phyloP scores from a whole-genome alignment of 2,797 vertebrate genomes.

The Philypnodon macrostomus region DNA sequence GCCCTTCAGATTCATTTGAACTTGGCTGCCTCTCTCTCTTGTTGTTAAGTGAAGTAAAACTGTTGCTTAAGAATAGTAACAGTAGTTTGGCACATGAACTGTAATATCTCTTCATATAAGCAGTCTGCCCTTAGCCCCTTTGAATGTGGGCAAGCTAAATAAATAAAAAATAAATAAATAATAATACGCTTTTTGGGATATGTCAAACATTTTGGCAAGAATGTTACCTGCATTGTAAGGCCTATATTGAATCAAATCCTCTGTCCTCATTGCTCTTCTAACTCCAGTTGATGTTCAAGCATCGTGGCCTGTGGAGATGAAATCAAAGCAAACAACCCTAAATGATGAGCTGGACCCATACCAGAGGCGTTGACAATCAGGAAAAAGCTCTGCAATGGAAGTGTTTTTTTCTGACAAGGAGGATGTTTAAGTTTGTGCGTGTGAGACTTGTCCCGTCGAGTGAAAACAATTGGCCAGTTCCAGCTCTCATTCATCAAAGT shows the following conservation, averaged over 20 bases:
- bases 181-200: too few relatives aligned
- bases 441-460: constrained; percentile 62
- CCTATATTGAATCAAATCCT: too few relatives aligned
- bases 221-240: too few relatives aligned
- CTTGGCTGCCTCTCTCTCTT: constrained; percentile 12
- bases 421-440: constrained; percentile 65
- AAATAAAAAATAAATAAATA: too few relatives aligned
- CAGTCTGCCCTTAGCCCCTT: too few relatives aligned
- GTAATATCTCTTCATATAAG: too few relatives aligned
- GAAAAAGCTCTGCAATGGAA: constrained; percentile 24
- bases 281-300: too few relatives aligned
- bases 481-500: constrained; percentile 75
- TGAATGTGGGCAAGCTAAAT: too few relatives aligned
- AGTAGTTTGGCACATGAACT: too few relatives aligned
- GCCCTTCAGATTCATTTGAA: constrained; percentile 18
- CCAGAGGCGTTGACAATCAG: background rate
- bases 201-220: too few relatives aligned
- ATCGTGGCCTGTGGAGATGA: constrained; percentile 15
- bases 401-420: constrained; percentile 35
- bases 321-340: constrained; percentile 30
- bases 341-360: constrained; percentile 15
- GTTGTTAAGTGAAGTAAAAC: too few relatives aligned
- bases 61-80: constrained; percentile 4
- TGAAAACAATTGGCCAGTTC: constrained; percentile 71
- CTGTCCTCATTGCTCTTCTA: background rate